Evolutionary conservation across 2,888 invertebrate genomes (phyloP), one percentile per base, ranked within the genome.

Genomic region (Thereva nobilitata): DNA sequence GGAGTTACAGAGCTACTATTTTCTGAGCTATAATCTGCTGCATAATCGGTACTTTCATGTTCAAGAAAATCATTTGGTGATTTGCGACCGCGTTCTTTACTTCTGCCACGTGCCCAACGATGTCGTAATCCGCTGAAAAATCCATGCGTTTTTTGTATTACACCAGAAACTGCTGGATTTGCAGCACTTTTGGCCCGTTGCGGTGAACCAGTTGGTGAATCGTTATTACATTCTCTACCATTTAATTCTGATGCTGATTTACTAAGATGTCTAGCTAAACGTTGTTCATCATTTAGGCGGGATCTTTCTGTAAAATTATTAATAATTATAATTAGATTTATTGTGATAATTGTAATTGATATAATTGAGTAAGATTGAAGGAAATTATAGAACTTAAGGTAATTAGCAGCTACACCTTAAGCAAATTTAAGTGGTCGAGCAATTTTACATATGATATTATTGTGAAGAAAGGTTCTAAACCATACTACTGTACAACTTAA

Each of bases 231-330:
- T 55, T 85, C 83, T 66, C 85, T 86, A 73, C 87, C 88, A 74
- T 87, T 90, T 76, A 92, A 80, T 82, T 92, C 92, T 66, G 91
- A 90, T 8, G 92, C 91, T 34, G 92, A 92, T 80, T 91, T 90
- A 72, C 92, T 92, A 70, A 93, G 83, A 73, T 91, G 89, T 57
- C 89, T 86, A 70, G 83, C 84, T 71, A 81, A 68, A 41, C 78
- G 77, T 68, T 78, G 77, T 47, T 55, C 59, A 52, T 68, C 66
- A 47, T 71, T 68, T 23, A 67, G 54, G 12, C 67, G 64, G 10
- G 64, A 49, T 66, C 64, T 53, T 64, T 71, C 71, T 71, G 54
- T 6, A 49, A 49, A 49, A 49, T 12, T 23, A 23, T 4, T 41
- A 49, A 56, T 49, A 38, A n/a, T n/a, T n/a, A n/a, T n/a, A n/a